Evolutionary conservation across 2,888 invertebrate species (phyloP), one percentile per base, ranked within the genome.

Genomic region (Brassicogethes aeneus): DNA sequence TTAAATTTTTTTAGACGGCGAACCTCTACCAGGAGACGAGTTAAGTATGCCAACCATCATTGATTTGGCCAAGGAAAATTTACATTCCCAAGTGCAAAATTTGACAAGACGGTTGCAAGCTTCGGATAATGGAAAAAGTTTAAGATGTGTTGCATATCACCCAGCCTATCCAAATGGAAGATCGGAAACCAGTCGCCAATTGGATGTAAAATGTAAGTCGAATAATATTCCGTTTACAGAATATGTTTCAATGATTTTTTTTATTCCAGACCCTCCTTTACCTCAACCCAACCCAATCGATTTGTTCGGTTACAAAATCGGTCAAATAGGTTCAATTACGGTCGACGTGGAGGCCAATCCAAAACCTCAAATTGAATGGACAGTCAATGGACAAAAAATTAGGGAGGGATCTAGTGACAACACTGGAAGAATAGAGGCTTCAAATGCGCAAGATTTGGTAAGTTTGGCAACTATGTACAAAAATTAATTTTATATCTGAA

Each of bases 291-390:
- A 77, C 8, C 66, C 71, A 0, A 74, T 77, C 43, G 79, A 80
- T 23, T 79, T 80, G 41, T 87, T 86, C 61, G 88, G 86, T 0
- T 77, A 83, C 44, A 80, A 80, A 45, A 68, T 87, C 46, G 84
- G 83, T 2, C 74, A 76, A 31, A 75, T 77, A n/a, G 87, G 84
- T 1, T 70, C 75, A 2, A 77, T 89, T 38, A 80, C 80, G 48
- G 77, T 88, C n/a, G 80, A 80, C 1, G 72, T 88, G 16, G 71
- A 79, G 2, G 76, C 86, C 10, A 81, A 85, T 65, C 88, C 89
- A 0, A 69, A 70, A 37, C 88, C 88, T 0, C 58, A 56, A n/a
- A 74, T 80, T 23, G 73, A 77, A 50, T 89, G 88, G 88, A 70
- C 69, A 3, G 67, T 85, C 3, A 76, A 77, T 13, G 77, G 76